Evolutionary conservation across 2,113 vertebrate species (phyloP).

Genomic region (Saccopteryx bilineata): DNA sequence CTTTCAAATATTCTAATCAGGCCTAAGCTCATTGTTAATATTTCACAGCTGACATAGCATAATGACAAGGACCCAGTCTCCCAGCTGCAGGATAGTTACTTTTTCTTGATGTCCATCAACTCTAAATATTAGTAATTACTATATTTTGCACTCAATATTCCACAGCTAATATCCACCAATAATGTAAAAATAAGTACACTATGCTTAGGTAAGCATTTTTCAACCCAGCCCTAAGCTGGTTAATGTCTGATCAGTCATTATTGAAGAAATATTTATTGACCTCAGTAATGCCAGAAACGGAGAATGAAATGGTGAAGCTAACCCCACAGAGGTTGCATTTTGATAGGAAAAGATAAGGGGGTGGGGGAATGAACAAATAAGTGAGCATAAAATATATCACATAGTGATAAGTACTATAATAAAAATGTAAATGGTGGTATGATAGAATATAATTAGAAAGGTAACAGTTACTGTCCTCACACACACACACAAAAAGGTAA

Average conservation of each 20-base stretch:
- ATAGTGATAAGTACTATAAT: background rate
- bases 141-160: background rate
- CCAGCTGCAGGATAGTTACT: background rate
- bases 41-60: background rate
- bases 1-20: constrained; percentile 29
- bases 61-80: background rate
- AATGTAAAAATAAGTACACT: background rate
- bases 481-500: background rate
- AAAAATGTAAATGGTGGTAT: background rate
- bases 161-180: background rate
- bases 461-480: background rate
- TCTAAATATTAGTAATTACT: background rate
- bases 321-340: background rate
- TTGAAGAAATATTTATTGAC: background rate
- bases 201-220: background rate
- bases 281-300: background rate
- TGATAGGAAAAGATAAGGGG: background rate
- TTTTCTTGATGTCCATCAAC: background rate
- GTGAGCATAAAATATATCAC: background rate
- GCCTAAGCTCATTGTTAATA: background rate
- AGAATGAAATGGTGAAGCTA: background rate
- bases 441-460: background rate
- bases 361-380: background rate
- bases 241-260: background rate
- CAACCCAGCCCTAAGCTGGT: background rate